Conservation (phyloP, 2,888 invertebrate genomes). For the Apodemia duryi region DNA sequence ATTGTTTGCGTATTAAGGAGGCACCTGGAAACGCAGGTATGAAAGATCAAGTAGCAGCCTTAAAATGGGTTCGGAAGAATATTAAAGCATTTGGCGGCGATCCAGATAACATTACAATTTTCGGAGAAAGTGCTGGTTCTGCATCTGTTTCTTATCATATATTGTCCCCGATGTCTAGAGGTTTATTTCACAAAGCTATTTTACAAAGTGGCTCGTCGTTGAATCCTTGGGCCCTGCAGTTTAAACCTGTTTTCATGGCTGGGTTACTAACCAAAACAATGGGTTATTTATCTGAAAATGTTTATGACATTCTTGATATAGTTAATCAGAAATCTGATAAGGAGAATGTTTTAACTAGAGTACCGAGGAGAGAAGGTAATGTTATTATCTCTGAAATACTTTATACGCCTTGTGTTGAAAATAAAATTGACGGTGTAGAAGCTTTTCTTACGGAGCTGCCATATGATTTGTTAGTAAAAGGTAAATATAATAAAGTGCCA, state of each 20-base stretch:
- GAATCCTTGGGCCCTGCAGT: conserved; percentile 55
- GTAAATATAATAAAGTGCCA: conserved; percentile 57
- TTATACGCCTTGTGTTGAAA: conserved; percentile 55
- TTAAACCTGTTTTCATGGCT: conserved; percentile 49
- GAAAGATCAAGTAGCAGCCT: conserved; percentile 50
- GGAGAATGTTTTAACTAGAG: conserved; percentile 51
- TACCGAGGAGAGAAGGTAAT: conserved; percentile 50
- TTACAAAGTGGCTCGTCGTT: conserved; percentile 61
- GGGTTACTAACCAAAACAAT: conserved; percentile 53
- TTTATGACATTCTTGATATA: conserved; percentile 49
- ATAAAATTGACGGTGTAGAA: conserved; percentile 51
- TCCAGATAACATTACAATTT: conserved; percentile 53
- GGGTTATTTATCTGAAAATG: conserved; percentile 46
- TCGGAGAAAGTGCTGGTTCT: conserved; percentile 65
- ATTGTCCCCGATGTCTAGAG: conserved; percentile 58
- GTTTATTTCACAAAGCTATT: conserved; percentile 61
- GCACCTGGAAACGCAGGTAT: conserved; percentile 58
- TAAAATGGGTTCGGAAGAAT: conserved; percentile 56
- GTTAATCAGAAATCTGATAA: conserved; percentile 48
- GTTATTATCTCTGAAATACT: conserved; percentile 48
- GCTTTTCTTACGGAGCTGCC: conserved; percentile 56
- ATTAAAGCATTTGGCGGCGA: conserved; percentile 57
- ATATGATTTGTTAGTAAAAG: conserved; percentile 43
- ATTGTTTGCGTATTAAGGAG: conserved; percentile 55
- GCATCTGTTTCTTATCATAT: conserved; percentile 56